phyloP scores from a whole-genome alignment of 2,797 vertebrate species.

The Serranus cabrilla region DNA sequence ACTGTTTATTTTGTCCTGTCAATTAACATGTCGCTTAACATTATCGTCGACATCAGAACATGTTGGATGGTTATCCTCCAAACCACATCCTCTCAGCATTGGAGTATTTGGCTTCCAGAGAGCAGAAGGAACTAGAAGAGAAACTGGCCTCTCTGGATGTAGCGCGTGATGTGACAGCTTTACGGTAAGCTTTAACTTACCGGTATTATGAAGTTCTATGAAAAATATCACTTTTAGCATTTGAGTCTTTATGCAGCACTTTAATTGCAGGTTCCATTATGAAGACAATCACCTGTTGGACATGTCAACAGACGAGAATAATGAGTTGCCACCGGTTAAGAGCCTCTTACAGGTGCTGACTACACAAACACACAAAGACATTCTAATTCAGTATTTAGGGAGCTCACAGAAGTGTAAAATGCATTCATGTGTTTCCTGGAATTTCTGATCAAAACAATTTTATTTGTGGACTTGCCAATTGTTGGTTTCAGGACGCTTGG shows the following conservation, averaged over 20 bases:
- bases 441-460: slow-evolving; percentile 12
- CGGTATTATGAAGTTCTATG: neutral
- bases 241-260: neutral
- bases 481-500: slow-evolving; percentile 83
- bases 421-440: neutral
- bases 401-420: neutral
- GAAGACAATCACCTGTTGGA: slow-evolving; percentile 81
- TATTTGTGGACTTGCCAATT: slow-evolving; percentile 24
- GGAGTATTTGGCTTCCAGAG: slow-evolving; percentile 80
- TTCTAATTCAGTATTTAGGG: neutral
- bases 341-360: slow-evolving; percentile 83
- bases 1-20: neutral
- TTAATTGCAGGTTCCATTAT: slow-evolving; percentile 79
- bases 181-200: slow-evolving; percentile 72
- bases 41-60: slow-evolving; percentile 70
- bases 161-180: slow-evolving; percentile 75
- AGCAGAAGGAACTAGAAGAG: slow-evolving; percentile 81
- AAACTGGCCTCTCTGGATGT: slow-evolving; percentile 80
- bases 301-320: slow-evolving; percentile 72
- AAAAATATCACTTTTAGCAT: neutral
- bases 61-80: slow-evolving; percentile 81
- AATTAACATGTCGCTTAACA: slow-evolving; percentile 24
- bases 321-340: slow-evolving; percentile 81
- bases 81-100: slow-evolving; percentile 85
- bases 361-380: slow-evolving; percentile 10